phyloP scores from a whole-genome alignment of 1,140 invertebrate genomes.

The Glossosoma conforme region DNA sequence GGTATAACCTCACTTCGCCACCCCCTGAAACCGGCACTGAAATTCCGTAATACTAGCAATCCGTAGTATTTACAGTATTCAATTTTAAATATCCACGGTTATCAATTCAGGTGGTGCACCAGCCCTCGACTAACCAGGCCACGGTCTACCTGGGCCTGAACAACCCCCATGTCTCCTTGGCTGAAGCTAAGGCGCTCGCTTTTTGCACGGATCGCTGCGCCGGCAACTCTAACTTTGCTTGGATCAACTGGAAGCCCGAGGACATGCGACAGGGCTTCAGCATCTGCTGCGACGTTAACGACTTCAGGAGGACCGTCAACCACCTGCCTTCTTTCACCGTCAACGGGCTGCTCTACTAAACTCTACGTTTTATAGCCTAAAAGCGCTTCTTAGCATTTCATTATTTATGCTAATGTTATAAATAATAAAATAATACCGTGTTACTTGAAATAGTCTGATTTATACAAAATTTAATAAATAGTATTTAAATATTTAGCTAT shows the following conservation, averaged over 20 bases:
- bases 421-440: no score
- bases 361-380: background rate
- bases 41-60: no score
- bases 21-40: no score
- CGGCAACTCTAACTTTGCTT: slow-evolving; percentile 50
- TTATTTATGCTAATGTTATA: no score
- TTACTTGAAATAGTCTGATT: no score
- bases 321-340: slow-evolving; percentile 46
- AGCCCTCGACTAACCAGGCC: slow-evolving; percentile 46
- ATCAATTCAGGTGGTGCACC: slow-evolving; percentile 50
- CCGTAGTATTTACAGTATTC: slow-evolving; percentile 2
- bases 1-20: no score
- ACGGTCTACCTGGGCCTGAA: slow-evolving; percentile 60
- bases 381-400: slow-evolving; percentile 29
- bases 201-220: slow-evolving; percentile 55
- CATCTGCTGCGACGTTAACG: slow-evolving; percentile 59
- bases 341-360: slow-evolving; percentile 33
- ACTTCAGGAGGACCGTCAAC: slow-evolving; percentile 53
- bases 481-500: no score
- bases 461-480: no score
- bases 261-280: slow-evolving; percentile 56
- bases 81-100: slow-evolving; percentile 5
- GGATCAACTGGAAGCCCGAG: slow-evolving; percentile 45
- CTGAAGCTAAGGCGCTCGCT: slow-evolving; percentile 40
- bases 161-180: slow-evolving; percentile 53